phyloP scores from a whole-genome alignment of 1,140 invertebrate species.

The Helicoverpa zea region DNA sequence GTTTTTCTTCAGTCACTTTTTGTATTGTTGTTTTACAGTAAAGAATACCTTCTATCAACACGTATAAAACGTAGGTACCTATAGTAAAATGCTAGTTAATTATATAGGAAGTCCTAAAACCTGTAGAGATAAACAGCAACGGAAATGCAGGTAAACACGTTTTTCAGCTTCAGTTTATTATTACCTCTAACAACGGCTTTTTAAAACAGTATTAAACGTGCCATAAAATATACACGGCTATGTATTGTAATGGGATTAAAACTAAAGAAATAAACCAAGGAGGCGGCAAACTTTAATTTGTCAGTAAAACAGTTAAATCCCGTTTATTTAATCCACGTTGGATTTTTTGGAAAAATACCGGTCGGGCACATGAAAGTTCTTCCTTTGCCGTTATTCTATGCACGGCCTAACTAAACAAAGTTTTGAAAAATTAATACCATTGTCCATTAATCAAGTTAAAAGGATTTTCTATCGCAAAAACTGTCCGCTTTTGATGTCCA shows the following conservation, averaged over 20 bases:
- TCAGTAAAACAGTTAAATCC: slow-evolving; percentile 29
- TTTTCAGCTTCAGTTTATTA: too few species aligned
- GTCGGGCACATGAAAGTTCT: slow-evolving; percentile 62
- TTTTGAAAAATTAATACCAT: slow-evolving; percentile 73
- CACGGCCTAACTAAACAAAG: slow-evolving; percentile 66
- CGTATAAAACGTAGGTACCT: too few species aligned
- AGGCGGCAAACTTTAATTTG: slow-evolving; percentile 2
- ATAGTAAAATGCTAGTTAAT: too few species aligned
- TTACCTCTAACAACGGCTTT: background rate
- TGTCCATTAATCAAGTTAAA: slow-evolving; percentile 83
- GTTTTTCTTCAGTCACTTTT: too few species aligned
- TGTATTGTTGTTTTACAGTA: too few species aligned
- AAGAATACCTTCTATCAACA: too few species aligned
- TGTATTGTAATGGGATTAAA: slow-evolving; percentile 2
- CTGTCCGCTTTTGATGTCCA: slow-evolving; percentile 62
- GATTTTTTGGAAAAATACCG: slow-evolving; percentile 15
- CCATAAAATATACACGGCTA: background rate
- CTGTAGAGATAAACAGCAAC: too few species aligned
- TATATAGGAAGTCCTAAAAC: too few species aligned
- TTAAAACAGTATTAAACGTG: background rate
- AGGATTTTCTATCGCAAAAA: slow-evolving; percentile 76
- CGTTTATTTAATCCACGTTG: slow-evolving; percentile 13
- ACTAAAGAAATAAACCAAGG: background rate
- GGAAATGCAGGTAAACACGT: too few species aligned
- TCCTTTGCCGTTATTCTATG: slow-evolving; percentile 63